Base-by-base conservation (phyloP, 2,113 vertebrate genomes). In the Alectura lathami region DNA sequence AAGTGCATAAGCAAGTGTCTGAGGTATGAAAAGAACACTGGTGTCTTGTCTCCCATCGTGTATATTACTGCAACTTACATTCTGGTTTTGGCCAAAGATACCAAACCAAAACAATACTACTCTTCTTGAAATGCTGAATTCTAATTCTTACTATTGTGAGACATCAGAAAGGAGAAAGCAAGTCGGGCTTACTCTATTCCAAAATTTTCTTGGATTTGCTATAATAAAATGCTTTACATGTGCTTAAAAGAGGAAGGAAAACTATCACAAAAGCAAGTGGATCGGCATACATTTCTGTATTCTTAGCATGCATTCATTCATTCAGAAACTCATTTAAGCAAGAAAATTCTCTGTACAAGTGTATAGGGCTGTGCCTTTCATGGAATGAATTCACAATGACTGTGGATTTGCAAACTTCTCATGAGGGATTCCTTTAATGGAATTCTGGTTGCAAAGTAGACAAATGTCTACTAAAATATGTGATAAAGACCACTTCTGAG, bases 401-500 rank as follows among this genome's bases (percentile, higher is more conserved):
- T 64, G n/a, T 3, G 2, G 23, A 42, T 89, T 76, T 79, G 9
- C 43, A 86, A 38, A 69, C 76, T 91, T 64, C 1, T 0, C 67
- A n/a, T 8, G 62, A 78, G 75, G 23, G 38, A 63, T 94, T 91
- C 60, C n/a, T 86, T 1, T 50, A 60, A 83, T 38, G 76, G 36
- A 93, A 85, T 85, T 94, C 62, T 85, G 29, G 42, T 92, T 74
- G 62, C 42, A 93, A 17, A 20, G 6, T 72, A 56, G 22, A 88
- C 30, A 87, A 91, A 83, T 87, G 34, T 7, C 3, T 59, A 4
- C 75, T 87, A 45, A 78, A 93, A 54, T 86, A 56, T 40, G 70
- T 77, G 45, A 40, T 48, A 92, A 94, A 96, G 54, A 36, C 89
- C 29, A 56, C 21, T 85, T 95, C 17, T 15, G 51, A 92, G 83